Percentiles rank a stretch among this genome's conserved stretches.
Conservation (phyloP, 2,797 vertebrate species). For the Tinamus major region DNA sequence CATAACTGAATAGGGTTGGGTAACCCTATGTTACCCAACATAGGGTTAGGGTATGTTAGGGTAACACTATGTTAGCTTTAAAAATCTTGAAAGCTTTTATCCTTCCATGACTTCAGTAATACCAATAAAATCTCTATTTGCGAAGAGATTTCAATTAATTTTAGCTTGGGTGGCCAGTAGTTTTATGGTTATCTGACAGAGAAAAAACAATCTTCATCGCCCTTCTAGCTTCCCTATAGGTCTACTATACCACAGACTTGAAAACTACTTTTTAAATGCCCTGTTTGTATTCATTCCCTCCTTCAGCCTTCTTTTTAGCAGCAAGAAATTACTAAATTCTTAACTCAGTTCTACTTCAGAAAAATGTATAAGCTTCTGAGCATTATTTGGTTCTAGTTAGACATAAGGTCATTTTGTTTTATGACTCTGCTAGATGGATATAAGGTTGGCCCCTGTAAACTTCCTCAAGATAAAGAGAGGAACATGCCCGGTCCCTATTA, state of each 20-base stretch:
- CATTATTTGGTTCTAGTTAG: not conserved
- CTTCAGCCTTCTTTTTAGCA: not conserved
- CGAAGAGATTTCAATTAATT: not conserved
- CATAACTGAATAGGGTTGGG: not conserved
- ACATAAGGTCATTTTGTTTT: not conserved
- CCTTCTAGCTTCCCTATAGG: not conserved
- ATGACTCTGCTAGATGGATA: not conserved
- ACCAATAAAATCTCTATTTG: not conserved
- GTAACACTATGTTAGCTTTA: not conserved
- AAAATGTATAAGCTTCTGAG: not conserved
- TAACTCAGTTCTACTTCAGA: not conserved
- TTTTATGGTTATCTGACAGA: not conserved
- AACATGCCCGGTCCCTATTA: not conserved
- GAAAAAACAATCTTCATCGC: not conserved
- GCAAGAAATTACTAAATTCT: not conserved
- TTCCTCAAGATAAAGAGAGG: slow-evolving; percentile 24
- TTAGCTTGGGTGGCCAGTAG: not conserved
- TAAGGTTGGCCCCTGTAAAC: not conserved
- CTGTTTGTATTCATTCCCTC: not conserved
- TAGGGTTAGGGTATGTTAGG: no score
- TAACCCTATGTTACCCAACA: not conserved
- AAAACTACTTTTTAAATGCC: not conserved
- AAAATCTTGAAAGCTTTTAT: not conserved
- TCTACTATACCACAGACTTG: not conserved
- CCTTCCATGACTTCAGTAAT: not conserved